Base-by-base conservation (phyloP, 2,888 invertebrate species). In the Apodemia hepburni region DNA sequence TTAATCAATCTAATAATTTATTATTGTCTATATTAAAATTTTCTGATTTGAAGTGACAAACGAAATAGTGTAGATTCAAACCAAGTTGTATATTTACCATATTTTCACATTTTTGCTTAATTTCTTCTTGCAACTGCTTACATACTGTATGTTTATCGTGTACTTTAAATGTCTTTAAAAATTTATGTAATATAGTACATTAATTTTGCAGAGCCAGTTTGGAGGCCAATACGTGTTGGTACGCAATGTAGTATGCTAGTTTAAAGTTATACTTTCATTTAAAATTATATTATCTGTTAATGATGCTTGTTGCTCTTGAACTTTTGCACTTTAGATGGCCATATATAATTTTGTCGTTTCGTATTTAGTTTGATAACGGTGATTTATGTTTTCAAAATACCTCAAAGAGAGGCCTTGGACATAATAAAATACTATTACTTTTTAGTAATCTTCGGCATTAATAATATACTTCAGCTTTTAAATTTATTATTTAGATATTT, bases 131-230 rank as follows among this genome's bases (percentile, higher is more conserved):
- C 8, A 33, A 33, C 33, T 33, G 33, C 33, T 33, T 33, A 33
- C 8, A 7, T 33, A 8, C 8, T 33, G 33, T 33, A 33, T 7
- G 33, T 33, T 33, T 33, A 33, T 33, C 33, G 8, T 33, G 33
- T 33, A 33, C 33, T 33, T 33, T 33, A 7, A 38, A 38, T 38
- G 38, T 38, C 11, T 38, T 17, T 51, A 17, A 6, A 22, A 22
- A 51, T 27, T 51, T 51, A 18, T 22, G 51, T 22, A 51, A 51
- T 22, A 22, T 12, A 22, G 22, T 27, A 27, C 51, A 51, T 51
- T 69, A 70, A 78, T 84, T 81, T 89, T 88, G 70, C 90, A 90
- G 90, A 90, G 83, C 87, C 83, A 90, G 90, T 87, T 87, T 86
- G 83, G 90, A 90, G 75, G 85, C 86, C 81, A 88, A 88, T 82